Evolutionary conservation across 2,888 invertebrate genomes (phyloP).

Genomic region (Pteria penguin): DNA sequence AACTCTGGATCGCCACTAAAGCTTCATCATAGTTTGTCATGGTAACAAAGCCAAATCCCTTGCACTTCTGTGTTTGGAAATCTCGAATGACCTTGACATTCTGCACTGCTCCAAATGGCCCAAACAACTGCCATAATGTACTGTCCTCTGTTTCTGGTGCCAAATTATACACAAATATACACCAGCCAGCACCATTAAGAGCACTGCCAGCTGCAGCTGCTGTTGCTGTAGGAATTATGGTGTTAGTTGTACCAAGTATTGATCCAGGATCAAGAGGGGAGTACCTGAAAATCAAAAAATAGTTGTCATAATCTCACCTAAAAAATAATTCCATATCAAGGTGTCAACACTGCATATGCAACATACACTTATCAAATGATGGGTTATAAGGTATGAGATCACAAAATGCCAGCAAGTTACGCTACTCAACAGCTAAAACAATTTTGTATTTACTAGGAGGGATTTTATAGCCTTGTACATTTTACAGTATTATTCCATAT

Average conservation of each 20-base stretch:
- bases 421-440: too few species aligned
- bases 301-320: too few species aligned
- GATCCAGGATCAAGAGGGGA: conserved; percentile 76
- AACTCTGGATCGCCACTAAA: conserved; percentile 95
- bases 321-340: too few species aligned
- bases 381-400: too few species aligned
- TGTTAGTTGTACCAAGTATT: conserved; percentile 68
- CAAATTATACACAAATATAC: conserved; percentile 95
- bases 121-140: conserved; percentile 95
- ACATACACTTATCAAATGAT: too few species aligned
- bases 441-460: too few species aligned
- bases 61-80: conserved; percentile 97
- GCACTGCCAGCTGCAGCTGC: conserved; percentile 64
- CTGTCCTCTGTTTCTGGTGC: conserved; percentile 95
- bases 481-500: too few species aligned
- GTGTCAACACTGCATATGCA: too few species aligned
- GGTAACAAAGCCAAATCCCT: conserved; percentile 98
- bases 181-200: conserved; percentile 85
- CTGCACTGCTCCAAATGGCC: conserved; percentile 98
- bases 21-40: conserved; percentile 99
- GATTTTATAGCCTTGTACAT: too few species aligned
- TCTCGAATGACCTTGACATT: conserved; percentile 98
- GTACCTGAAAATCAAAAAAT: conserved; percentile 71
- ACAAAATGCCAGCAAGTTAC: too few species aligned
- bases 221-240: conserved; percentile 73